Conservation (phyloP, 2,113 vertebrate species). For the Burhinus oedicnemus region DNA sequence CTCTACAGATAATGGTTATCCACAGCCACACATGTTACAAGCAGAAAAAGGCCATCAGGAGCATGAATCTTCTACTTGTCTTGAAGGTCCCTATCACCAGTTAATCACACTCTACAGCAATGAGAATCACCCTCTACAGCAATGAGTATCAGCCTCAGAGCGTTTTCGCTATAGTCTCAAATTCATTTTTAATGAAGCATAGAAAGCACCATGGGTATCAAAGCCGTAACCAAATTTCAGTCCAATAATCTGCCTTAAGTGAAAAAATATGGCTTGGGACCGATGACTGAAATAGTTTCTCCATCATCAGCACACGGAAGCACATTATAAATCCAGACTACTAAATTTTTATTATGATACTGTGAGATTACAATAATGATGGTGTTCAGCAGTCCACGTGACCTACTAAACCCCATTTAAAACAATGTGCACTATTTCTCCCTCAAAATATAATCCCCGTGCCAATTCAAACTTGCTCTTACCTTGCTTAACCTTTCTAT, state of each 20-base stretch:
- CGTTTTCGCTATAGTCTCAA: not conserved
- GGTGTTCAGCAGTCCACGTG: not conserved
- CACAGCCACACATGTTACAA: not conserved
- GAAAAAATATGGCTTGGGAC: not conserved
- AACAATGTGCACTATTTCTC: not conserved
- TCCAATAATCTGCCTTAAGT: not conserved
- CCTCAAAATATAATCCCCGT: not conserved
- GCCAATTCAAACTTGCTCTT: not conserved
- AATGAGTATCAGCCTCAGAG: not conserved
- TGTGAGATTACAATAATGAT: not conserved
- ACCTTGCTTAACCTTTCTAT: slow-evolving; percentile 44
- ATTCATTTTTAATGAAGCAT: not conserved
- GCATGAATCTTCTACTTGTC: not conserved
- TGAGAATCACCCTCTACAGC: not conserved
- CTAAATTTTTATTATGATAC: not conserved
- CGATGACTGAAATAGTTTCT: not conserved
- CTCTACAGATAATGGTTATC: not conserved
- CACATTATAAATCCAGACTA: not conserved
- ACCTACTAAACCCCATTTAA: not conserved
- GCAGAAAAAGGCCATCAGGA: not conserved
- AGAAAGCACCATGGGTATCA: not conserved
- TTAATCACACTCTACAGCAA: not conserved
- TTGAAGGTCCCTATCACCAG: not conserved
- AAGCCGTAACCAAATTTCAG: not conserved
- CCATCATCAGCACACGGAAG: not conserved